These are phyloP conservation scores for Rambutsinella grinnellia DNA, from an alignment of 2,888 invertebrate genomes.

Conservation along the genomic window DNA sequence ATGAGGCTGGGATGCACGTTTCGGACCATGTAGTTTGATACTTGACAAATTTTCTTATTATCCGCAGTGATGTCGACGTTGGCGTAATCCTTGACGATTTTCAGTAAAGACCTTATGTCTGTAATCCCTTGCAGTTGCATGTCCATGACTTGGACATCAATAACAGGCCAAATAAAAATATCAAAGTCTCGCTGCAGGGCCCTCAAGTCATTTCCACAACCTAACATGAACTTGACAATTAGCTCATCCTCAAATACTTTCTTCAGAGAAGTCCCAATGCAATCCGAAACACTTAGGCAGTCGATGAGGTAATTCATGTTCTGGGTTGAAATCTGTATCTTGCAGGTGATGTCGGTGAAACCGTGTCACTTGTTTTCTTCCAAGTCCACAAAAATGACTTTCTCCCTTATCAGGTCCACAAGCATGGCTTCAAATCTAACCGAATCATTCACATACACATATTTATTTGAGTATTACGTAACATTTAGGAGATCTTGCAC, in stretches of 20 bases:
- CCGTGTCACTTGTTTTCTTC: neutral
- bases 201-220: neutral
- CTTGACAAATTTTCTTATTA: no score
- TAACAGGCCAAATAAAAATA: conserved; percentile 15
- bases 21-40: no score
- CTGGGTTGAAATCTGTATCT: neutral
- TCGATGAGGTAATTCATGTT: neutral
- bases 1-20: no score
- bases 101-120: no score
- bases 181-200: conserved; percentile 16
- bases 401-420: neutral
- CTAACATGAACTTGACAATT: conserved; percentile 7
- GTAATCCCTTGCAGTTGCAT: no score
- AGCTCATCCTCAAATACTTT: neutral
- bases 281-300: neutral
- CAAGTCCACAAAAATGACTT: neutral
- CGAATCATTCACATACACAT: no score
- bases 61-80: no score
- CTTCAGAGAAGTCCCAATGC: conserved; percentile 1
- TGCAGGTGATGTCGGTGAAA: neutral
- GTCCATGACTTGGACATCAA: conserved; percentile 11
- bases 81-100: no score
- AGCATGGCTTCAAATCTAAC: no score
- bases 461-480: no score
- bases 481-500: no score